Evolutionary conservation across 2,113 vertebrate genomes (phyloP), one percentile per base, ranked within the genome.

Genomic region (Perca schrenkii): DNA sequence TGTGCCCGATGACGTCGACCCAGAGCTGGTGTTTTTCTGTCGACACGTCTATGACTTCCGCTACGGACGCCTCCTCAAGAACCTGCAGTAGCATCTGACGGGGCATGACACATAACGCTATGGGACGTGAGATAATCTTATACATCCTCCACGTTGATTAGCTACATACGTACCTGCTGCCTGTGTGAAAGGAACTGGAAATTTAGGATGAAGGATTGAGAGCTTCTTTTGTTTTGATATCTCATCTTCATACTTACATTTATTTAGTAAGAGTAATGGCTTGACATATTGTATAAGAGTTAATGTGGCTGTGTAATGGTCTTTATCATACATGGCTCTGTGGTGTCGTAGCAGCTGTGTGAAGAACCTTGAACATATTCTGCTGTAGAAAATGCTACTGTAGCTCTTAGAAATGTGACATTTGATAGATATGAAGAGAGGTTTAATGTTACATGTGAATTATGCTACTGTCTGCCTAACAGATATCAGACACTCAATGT

Each of bases 11-110:
- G 97, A 98, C 95, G 96, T 97, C n/a, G 97, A 99, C 91, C 97
- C 97, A 0, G 96, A 98, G 84, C 94, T 99, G 95, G 98, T 99
- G 92, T 99, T 97, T 89, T 97, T 99, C 93, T 99, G 98, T 92
- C 98, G 98, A 82, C 98, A 99, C 43, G 98, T 99, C 95, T 99
- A 99, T 22, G 98, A 99, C 94, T 99, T 99, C 92, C 95, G 98
- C 84, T 98, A 97, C 12, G 98, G 98, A 68, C 98, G 98, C 91
- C 98, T 99, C 93, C 94, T 99, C 91, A 99, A 99, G 95, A 99
- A 99, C 93, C 97, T 99, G 2, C 98, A 99, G 95, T 99, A 99
- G 96, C 77, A 65, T 60, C 89, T 75, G 81, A 81, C 65, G 4
- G 50, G 72, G 40, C 75, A n/a, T 86, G 86, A 77, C 10, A 31